These are phyloP conservation scores for Netelia fuscicornis DNA, from an alignment of 2,888 invertebrate species.

Conservation along the genomic window DNA sequence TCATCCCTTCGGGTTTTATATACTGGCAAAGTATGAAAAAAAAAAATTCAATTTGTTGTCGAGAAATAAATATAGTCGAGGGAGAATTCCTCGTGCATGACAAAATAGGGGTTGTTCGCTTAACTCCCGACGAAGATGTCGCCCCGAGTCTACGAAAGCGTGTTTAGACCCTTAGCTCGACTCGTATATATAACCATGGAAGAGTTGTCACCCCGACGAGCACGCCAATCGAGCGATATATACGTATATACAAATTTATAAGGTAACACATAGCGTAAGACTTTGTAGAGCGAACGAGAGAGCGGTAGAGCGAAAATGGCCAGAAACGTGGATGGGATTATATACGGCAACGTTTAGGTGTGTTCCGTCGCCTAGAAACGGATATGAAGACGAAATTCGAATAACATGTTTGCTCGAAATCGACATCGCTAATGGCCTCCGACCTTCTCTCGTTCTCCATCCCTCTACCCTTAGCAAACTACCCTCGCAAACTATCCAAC, in stretches of 20 bases:
- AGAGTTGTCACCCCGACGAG: constrained; percentile 60
- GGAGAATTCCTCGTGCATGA: too few species aligned
- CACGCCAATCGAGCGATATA: constrained; percentile 47
- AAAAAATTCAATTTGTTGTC: too few species aligned
- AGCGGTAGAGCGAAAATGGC: constrained; percentile 18
- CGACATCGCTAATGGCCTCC: constrained; percentile 75
- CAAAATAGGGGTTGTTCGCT: constrained; percentile 13
- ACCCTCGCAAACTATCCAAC: constrained; percentile 4
- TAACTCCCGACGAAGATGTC: constrained; percentile 28
- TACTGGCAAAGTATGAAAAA: too few species aligned
- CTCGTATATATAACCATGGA: background rate
- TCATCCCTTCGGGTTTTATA: too few species aligned
- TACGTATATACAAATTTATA: constrained; percentile 19
- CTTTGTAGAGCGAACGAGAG: constrained; percentile 21
- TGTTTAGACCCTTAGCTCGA: constrained; percentile 39
- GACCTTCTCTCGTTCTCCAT: constrained; percentile 65
- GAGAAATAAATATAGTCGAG: too few species aligned
- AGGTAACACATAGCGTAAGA: background rate
- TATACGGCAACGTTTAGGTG: constrained; percentile 10
- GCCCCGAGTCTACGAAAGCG: constrained; percentile 8
- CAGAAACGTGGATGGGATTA: constrained; percentile 25
- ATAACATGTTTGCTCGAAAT: constrained; percentile 79
- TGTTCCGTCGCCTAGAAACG: constrained; percentile 72
- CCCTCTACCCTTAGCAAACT: background rate
- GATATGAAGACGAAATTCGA: constrained; percentile 80